A percentile compares a stretch with the other conserved stretches of the same genome.
These are phyloP conservation scores for Dasypogon diadema DNA, from an alignment of 2,888 invertebrate species.

Conservation along the genomic window DNA sequence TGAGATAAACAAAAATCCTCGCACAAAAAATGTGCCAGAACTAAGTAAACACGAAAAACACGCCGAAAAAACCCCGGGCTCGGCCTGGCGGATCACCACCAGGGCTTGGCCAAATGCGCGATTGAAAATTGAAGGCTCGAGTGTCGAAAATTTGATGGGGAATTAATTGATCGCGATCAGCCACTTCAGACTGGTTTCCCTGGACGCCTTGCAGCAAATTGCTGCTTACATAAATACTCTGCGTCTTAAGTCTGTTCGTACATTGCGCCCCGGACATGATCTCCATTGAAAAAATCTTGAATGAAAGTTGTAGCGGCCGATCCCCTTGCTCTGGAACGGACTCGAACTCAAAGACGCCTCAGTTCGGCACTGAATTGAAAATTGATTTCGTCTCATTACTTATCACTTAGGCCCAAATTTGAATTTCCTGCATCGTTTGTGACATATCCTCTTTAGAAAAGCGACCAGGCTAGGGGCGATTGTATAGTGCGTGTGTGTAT, in stretches of 20 bases:
- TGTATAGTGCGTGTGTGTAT: not conserved
- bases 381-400: constrained; percentile 36
- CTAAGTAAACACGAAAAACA: not conserved
- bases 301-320: not conserved
- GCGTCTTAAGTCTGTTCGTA: not conserved
- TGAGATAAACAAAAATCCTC: constrained; percentile 34
- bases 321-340: not conserved
- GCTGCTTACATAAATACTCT: not conserved
- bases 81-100: not conserved
- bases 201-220: not conserved
- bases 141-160: constrained; percentile 16
- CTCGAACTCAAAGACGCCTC: not conserved
- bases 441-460: constrained; percentile 23
- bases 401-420: constrained; percentile 38
- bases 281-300: not conserved
- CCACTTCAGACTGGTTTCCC: not conserved
- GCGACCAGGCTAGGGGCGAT: not conserved
- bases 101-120: not conserved
- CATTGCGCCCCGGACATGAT: not conserved
- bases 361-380: not conserved
- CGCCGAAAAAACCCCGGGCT: not conserved
- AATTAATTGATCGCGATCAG: constrained; percentile 35
- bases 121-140: not conserved
- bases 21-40: not conserved
- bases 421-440: constrained; percentile 30